Evolutionary conservation across 2,888 invertebrate genomes (phyloP).

Genomic region (Gymnoscelis rufifasciata): DNA sequence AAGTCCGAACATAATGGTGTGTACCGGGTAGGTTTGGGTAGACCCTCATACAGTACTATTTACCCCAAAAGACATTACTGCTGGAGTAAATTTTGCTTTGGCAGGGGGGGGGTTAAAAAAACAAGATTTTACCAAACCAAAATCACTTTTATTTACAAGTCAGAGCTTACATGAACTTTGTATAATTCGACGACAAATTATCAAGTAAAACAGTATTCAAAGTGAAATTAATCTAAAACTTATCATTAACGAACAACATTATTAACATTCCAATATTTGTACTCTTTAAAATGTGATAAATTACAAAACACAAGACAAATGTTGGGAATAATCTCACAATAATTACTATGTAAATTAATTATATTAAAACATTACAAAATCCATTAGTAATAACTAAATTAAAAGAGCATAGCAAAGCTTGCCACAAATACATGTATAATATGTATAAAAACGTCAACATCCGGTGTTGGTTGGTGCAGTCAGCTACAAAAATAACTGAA

Average conservation of each 20-base stretch:
- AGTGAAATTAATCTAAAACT: slow-evolving; percentile 74
- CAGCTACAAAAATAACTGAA: slow-evolving; percentile 30
- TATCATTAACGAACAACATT: slow-evolving; percentile 74
- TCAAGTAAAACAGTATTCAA: slow-evolving; percentile 69
- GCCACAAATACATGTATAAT: slow-evolving; percentile 54
- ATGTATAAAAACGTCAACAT: slow-evolving; percentile 54
- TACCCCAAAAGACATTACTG: no score
- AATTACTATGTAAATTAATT: slow-evolving; percentile 75
- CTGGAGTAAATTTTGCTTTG: no score
- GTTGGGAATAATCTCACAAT: slow-evolving; percentile 66
- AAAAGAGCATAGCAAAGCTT: slow-evolving; percentile 68
- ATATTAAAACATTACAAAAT: slow-evolving; percentile 75
- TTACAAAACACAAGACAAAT: slow-evolving; percentile 72
- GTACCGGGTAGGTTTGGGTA: no score
- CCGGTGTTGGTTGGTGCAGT: slow-evolving; percentile 35
- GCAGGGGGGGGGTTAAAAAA: slow-evolving; percentile 16
- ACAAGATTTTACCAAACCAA: slow-evolving; percentile 63
- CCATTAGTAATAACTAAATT: slow-evolving; percentile 68
- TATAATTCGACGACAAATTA: slow-evolving; percentile 72
- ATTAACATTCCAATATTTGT: slow-evolving; percentile 78
- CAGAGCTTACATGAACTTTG: slow-evolving; percentile 65
- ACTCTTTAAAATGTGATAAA: slow-evolving; percentile 78
- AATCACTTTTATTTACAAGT: slow-evolving; percentile 77
- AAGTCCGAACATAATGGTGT: no score
- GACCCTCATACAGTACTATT: no score